Evolutionary conservation across 2,888 invertebrate species (phyloP).

Genomic region (Protula sp.): DNA sequence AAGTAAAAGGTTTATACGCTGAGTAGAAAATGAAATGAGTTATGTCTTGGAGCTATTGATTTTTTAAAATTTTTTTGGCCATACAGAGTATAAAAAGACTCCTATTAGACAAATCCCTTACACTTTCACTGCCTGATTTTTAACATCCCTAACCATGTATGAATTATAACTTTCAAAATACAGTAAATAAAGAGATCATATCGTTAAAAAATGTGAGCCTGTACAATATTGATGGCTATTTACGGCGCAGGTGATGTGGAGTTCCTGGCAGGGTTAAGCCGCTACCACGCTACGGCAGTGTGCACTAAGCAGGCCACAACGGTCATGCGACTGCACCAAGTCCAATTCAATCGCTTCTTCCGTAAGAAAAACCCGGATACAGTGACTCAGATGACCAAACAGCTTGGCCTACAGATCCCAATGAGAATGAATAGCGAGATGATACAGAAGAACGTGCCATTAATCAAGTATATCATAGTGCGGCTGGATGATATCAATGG

Average conservation of each 20-base stretch:
- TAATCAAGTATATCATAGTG: background rate
- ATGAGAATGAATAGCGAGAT: background rate
- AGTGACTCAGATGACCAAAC: background rate
- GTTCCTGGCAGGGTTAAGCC: background rate
- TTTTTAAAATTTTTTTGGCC: too few relatives aligned
- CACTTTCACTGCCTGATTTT: too few relatives aligned
- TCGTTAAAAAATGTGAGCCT: too few relatives aligned
- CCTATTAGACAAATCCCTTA: too few relatives aligned
- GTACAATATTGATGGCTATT: too few relatives aligned
- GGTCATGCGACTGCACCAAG: background rate
- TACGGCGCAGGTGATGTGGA: background rate
- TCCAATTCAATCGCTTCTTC: background rate
- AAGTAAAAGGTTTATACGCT: too few relatives aligned
- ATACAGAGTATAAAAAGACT: too few relatives aligned
- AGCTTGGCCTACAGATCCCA: background rate
- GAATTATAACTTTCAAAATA: too few relatives aligned
- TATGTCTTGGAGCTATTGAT: too few relatives aligned
- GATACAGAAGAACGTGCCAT: background rate
- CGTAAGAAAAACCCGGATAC: background rate
- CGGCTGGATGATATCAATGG: background rate
- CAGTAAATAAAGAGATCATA: too few relatives aligned
- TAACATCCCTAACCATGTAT: too few relatives aligned
- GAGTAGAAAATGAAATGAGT: too few relatives aligned
- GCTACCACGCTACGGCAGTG: background rate
- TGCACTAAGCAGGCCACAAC: background rate